Conservation (phyloP, 2,888 invertebrate genomes). For the Polymixis lichenea region DNA sequence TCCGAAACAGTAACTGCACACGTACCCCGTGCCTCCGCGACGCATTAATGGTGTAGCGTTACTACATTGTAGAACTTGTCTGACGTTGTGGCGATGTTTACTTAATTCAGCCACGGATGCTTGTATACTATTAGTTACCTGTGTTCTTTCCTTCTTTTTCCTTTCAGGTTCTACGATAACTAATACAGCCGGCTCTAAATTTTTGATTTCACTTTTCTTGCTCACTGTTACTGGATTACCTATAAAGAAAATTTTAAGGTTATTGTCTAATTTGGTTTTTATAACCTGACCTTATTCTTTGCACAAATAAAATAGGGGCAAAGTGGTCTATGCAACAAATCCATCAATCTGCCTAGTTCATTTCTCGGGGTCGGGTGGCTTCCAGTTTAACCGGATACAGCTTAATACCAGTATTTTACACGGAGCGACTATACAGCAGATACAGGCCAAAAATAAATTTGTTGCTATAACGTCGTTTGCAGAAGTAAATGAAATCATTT, state of each 20-base stretch:
- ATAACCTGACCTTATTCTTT: neutral
- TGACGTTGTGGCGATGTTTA: constrained; percentile 76
- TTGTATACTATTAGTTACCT: constrained; percentile 5
- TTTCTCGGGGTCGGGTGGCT: no score
- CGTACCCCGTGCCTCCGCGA: constrained; percentile 75
- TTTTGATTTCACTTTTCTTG: constrained; percentile 28
- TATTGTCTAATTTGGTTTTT: constrained; percentile 23
- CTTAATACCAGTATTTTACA: no score
- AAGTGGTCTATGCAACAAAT: neutral
- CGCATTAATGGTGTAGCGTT: constrained; percentile 82
- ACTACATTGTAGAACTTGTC: constrained; percentile 73
- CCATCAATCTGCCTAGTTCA: no score
- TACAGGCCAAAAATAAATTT: neutral
- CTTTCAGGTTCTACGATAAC: constrained; percentile 36
- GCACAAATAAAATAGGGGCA: no score
- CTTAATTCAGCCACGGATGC: constrained; percentile 58
- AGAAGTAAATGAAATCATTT: neutral
- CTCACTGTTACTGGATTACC: constrained; percentile 55
- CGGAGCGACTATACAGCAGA: no score
- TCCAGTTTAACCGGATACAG: no score
- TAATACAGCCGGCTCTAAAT: constrained; percentile 46
- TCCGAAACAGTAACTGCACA: constrained; percentile 79
- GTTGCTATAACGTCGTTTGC: neutral
- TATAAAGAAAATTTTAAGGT: constrained; percentile 63
- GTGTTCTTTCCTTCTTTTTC: neutral